These are phyloP conservation scores for Apteryx mantelli DNA, from an alignment of 2,113 vertebrate genomes.

Conservation along the genomic window DNA sequence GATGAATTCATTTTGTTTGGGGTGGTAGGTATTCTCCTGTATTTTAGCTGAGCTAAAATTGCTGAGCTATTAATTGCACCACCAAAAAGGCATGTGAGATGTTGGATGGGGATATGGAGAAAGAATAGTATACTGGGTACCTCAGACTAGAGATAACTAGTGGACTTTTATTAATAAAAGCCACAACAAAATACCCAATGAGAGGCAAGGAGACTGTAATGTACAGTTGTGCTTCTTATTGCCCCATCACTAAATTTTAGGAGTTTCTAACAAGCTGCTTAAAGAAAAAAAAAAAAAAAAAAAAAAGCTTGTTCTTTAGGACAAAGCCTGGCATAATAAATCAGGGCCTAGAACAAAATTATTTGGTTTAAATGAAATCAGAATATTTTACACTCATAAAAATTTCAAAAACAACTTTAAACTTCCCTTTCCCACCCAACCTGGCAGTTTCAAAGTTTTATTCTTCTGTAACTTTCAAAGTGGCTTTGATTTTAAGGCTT, in stretches of 20 bases:
- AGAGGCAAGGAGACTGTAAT: background rate
- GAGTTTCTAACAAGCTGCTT: conserved; percentile 49
- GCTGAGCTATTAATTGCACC: conserved; percentile 28
- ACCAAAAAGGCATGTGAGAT: conserved; percentile 48
- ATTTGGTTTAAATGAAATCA: background rate
- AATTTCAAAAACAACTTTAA: background rate
- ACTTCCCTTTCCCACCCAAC: accelerated
- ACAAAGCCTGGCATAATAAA: conserved; percentile 5
- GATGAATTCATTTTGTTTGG: conserved; percentile 28
- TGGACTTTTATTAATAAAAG: conserved; percentile 27
- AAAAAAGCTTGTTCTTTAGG: background rate
- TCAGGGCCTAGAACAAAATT: background rate
- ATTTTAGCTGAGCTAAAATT: conserved; percentile 6
- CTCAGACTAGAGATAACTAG: conserved; percentile 30
- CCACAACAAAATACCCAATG: conserved; percentile 31
- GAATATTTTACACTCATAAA: background rate
- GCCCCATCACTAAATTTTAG: conserved; percentile 24
- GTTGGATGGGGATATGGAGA: conserved; percentile 20
- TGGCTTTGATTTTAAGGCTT: conserved; percentile 2
- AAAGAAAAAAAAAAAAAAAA: background rate
- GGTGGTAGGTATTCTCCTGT: conserved; percentile 14
- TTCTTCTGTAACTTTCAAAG: background rate
- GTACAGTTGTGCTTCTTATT: conserved; percentile 6
- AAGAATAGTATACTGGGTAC: conserved; percentile 32
- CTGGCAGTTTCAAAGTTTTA: background rate